Evolutionary conservation across 2,113 vertebrate species (phyloP).

Genomic region (Excalfactoria chinensis): DNA sequence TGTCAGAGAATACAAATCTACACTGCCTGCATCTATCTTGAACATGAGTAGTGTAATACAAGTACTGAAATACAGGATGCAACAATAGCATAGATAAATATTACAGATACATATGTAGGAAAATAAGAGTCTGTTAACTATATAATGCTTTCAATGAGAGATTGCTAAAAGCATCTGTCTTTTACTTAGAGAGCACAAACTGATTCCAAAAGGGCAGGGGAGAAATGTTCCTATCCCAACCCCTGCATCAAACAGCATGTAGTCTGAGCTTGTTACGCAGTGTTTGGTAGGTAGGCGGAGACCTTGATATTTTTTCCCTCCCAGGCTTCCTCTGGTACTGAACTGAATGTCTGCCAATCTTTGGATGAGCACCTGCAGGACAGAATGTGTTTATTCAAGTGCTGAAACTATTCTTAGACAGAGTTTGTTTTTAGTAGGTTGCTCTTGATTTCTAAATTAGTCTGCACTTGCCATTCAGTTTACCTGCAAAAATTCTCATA

Average conservation of each 20-base stretch:
- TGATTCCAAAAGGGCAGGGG: background rate
- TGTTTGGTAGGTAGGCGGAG: background rate
- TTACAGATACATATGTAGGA: background rate
- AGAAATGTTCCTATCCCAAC: background rate
- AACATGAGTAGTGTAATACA: accelerated
- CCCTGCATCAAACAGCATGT: background rate
- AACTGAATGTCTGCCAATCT: conserved; percentile 12
- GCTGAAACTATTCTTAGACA: conserved; percentile 13
- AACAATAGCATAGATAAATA: background rate
- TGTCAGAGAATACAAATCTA: background rate
- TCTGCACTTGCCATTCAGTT: background rate
- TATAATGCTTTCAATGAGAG: background rate
- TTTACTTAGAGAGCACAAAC: background rate
- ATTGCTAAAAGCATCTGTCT: background rate
- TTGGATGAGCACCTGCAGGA: conserved; percentile 34
- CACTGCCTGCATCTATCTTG: accelerated
- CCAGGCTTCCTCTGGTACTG: background rate
- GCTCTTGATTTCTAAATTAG: background rate
- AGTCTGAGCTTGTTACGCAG: background rate
- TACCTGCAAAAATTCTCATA: background rate
- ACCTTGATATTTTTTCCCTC: background rate
- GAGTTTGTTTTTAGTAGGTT: background rate
- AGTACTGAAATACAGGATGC: accelerated
- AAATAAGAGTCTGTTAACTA: background rate
- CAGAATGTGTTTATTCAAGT: background rate